Percentiles rank a stretch among this genome's conserved stretches.
Evolutionary conservation across 35 echinoderm and acorn worm genomes (phyloP).

Genomic region (Heliocidaris erythrogramma): DNA sequence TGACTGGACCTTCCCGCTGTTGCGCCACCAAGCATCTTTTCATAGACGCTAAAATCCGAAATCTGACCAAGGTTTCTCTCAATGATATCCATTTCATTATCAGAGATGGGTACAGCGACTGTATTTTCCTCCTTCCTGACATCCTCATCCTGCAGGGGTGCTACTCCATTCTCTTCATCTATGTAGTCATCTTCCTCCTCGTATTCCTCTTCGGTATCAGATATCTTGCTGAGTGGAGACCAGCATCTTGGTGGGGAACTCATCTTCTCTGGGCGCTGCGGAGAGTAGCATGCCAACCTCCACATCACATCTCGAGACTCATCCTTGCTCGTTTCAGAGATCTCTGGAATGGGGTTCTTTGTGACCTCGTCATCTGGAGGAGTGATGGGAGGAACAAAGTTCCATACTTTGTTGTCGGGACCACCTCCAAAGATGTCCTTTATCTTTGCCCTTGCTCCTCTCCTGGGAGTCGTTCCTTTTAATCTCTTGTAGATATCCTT

Average conservation of each 20-base stretch:
- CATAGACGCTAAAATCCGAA: conserved; percentile 42
- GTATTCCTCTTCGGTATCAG: conserved; percentile 21
- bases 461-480: not conserved
- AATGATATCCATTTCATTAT: conserved; percentile 51
- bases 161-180: conserved; percentile 45
- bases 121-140: not conserved
- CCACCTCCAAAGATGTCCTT: conserved; percentile 21
- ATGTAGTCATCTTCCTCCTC: conserved; percentile 49
- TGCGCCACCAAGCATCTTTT: conserved; percentile 22
- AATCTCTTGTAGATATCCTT: conserved; percentile 17
- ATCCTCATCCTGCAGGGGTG: not conserved
- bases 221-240: conserved; percentile 67
- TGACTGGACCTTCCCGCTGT: not conserved
- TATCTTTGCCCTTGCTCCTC: not conserved
- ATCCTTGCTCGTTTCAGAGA: conserved; percentile 37
- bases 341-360: conserved; percentile 34
- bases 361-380: conserved; percentile 16
- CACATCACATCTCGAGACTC: conserved; percentile 80
- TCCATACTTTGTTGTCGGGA: conserved; percentile 46
- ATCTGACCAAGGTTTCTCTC: conserved; percentile 35
- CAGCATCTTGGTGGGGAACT: conserved; percentile 78
- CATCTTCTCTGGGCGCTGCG: conserved; percentile 25
- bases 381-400: conserved; percentile 52
- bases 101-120: conserved; percentile 13
- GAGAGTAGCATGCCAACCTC: conserved; percentile 80